These are phyloP conservation scores for Apotomis turbidana DNA, from an alignment of 2,888 invertebrate species.

Conservation along the genomic window DNA sequence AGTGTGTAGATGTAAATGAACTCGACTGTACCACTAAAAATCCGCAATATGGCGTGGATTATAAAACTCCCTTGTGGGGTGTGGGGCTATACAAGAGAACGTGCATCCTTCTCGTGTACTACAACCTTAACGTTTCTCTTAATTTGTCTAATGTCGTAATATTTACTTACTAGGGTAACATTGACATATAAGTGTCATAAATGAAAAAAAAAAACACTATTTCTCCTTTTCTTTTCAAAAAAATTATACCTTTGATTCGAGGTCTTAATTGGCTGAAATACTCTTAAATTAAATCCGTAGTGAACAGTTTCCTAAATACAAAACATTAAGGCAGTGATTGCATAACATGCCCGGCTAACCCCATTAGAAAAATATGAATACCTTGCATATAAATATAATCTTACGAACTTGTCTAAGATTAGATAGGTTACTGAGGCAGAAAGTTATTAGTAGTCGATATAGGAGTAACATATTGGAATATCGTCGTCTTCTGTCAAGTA, in stretches of 20 bases:
- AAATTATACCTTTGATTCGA: not conserved
- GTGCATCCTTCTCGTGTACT: no score
- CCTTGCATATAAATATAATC: slow-evolving; percentile 60
- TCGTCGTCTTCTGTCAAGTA: slow-evolving; percentile 48
- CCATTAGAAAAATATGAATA: slow-evolving; percentile 62
- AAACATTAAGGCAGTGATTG: slow-evolving; percentile 54
- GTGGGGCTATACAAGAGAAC: no score
- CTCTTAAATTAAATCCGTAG: not conserved
- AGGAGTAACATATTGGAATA: slow-evolving; percentile 49
- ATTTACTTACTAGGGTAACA: slow-evolving; percentile 1
- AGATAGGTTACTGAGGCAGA: slow-evolving; percentile 57
- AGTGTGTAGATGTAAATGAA: no score
- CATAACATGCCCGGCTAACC: slow-evolving; percentile 62
- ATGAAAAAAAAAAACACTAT: not conserved
- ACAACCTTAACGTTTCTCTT: no score
- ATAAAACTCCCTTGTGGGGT: no score
- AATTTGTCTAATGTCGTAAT: no score
- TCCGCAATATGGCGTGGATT: no score
- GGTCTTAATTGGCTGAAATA: not conserved
- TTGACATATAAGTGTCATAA: not conserved
- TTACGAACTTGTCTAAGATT: slow-evolving; percentile 63
- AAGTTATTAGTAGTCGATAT: slow-evolving; percentile 54
- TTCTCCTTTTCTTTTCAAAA: not conserved
- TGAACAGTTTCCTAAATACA: not conserved
- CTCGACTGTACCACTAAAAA: no score